Conservation (phyloP, 2,888 invertebrate species). For the Amblyjoppa fuscipennis region DNA sequence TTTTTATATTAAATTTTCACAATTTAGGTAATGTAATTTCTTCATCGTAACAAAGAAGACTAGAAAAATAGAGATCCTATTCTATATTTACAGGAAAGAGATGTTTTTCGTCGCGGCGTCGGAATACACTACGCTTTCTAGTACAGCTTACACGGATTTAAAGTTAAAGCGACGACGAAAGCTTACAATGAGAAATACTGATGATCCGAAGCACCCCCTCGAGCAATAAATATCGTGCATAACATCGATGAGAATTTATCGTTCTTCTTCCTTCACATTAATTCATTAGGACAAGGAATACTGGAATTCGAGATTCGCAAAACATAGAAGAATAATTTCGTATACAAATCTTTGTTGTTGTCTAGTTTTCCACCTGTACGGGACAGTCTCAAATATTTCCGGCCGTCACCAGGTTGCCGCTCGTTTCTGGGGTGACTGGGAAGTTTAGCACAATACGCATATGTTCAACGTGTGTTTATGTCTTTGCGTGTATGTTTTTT, state of each 20-base stretch:
- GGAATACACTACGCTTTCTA: not conserved
- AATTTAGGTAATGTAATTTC: constrained; percentile 61
- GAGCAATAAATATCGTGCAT: constrained; percentile 22
- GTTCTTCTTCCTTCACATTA: not conserved
- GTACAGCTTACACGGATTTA: constrained; percentile 3
- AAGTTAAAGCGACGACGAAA: constrained; percentile 46
- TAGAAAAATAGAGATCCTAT: constrained; percentile 69
- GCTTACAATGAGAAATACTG: constrained; percentile 66
- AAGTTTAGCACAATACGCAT: constrained; percentile 26
- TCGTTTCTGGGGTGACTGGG: constrained; percentile 2
- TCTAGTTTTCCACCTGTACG: constrained; percentile 6
- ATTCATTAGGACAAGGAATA: constrained; percentile 9
- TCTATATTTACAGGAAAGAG: constrained; percentile 63
- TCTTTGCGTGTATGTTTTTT: not conserved
- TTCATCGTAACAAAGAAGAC: constrained; percentile 64
- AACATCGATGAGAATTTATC: constrained; percentile 21
- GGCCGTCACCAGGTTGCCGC: constrained; percentile 15
- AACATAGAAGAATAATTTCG: constrained; percentile 46
- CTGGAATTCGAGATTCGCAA: constrained; percentile 42
- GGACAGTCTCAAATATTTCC: constrained; percentile 43
- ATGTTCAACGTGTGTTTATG: not conserved
- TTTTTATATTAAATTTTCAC: constrained; percentile 42
- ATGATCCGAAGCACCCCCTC: constrained; percentile 55
- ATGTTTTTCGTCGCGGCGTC: constrained; percentile 20
- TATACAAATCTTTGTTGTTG: constrained; percentile 56